Evolutionary conservation across 2,888 invertebrate genomes (phyloP).

Genomic region (Osedax frankpressi): DNA sequence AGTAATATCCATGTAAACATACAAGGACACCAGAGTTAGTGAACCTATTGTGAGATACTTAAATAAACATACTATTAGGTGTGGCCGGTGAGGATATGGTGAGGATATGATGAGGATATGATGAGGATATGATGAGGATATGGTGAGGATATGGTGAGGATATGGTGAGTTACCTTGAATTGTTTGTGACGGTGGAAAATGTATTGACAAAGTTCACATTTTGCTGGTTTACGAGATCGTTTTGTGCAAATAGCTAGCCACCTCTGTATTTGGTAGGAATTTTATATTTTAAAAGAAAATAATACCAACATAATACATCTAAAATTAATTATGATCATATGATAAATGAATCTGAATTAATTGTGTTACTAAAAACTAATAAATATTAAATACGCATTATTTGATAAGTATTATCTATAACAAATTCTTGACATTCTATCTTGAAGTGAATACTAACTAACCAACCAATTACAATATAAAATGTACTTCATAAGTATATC

Average conservation of each 20-base stretch:
- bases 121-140: neutral
- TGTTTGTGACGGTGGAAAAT: constrained; percentile 49
- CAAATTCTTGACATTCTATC: too few species aligned
- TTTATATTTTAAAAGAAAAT: constrained; percentile 31
- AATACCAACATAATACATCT: neutral
- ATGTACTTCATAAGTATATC: too few species aligned
- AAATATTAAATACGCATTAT: too few species aligned
- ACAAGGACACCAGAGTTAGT: too few species aligned
- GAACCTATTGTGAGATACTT: too few species aligned
- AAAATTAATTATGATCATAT: neutral
- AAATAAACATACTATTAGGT: too few species aligned
- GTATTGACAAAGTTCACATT: constrained; percentile 52
- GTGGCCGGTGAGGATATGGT: neutral
- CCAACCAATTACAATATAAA: too few species aligned
- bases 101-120: neutral
- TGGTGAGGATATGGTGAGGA: neutral
- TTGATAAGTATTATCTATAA: too few species aligned
- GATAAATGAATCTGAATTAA: too few species aligned
- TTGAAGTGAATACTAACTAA: too few species aligned
- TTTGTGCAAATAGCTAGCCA: constrained; percentile 50
- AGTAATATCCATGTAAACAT: too few species aligned
- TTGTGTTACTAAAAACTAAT: too few species aligned
- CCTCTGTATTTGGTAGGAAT: constrained; percentile 46
- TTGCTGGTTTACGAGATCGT: constrained; percentile 48
- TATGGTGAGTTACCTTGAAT: constrained; percentile 45